Evolutionary conservation across 2,888 invertebrate species (phyloP).

Genomic region (Metacarcinus magister): DNA sequence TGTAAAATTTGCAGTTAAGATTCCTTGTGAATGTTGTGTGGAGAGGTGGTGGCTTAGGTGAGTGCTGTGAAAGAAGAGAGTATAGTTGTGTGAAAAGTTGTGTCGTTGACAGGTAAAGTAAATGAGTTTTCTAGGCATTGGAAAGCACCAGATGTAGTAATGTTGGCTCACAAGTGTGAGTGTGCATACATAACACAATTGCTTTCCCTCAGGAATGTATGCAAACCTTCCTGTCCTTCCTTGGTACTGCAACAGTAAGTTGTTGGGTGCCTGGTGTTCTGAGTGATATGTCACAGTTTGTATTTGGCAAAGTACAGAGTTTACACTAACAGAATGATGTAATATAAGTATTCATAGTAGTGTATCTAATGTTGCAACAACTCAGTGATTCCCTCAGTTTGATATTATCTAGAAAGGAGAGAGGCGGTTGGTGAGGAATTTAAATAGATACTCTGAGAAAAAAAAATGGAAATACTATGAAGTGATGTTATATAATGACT

Average conservation of each 20-base stretch:
- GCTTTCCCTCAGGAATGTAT: background rate
- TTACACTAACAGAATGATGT: background rate
- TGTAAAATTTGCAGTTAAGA: background rate
- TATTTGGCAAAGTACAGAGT: background rate
- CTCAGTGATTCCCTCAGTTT: too few species aligned
- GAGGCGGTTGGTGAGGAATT: too few species aligned
- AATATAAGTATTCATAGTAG: background rate
- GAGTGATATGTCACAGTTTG: background rate
- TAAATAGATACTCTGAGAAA: too few species aligned
- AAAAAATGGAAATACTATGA: too few species aligned
- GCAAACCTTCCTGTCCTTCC: slow-evolving; percentile 30
- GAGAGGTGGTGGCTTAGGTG: background rate
- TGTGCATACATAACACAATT: background rate
- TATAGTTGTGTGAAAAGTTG: background rate
- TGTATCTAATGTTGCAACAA: background rate
- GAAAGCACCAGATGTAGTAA: background rate
- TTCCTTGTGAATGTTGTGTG: background rate
- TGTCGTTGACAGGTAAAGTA: background rate
- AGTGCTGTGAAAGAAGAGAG: background rate
- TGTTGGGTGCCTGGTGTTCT: background rate
- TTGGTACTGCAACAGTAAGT: background rate
- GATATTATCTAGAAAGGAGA: too few species aligned
- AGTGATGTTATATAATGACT: too few species aligned
- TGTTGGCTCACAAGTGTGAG: background rate
- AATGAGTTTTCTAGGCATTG: background rate